Conservation (phyloP, 2,797 vertebrate genomes). For the Amblyopsis hoosieri region DNA sequence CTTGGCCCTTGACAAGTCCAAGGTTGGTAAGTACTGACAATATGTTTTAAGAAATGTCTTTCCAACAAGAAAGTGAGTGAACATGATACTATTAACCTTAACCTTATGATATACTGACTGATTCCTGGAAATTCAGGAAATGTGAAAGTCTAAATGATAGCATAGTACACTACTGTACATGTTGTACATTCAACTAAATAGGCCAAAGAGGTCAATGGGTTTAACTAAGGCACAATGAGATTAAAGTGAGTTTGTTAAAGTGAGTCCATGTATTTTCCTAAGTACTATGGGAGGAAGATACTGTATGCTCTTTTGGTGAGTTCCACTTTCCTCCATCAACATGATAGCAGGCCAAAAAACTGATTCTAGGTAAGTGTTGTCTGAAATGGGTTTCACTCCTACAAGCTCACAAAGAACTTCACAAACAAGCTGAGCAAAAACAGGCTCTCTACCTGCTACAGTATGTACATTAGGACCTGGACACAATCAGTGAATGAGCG, state of each 20-base stretch:
- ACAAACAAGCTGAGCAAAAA: slow-evolving; percentile 44
- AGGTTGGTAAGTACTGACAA: slow-evolving; percentile 7
- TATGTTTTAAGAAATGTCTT: neutral
- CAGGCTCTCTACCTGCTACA: slow-evolving; percentile 37
- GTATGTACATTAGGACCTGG: slow-evolving; percentile 40
- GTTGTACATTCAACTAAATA: too few relatives aligned
- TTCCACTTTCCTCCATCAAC: slow-evolving; percentile 46
- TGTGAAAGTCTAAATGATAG: slow-evolving; percentile 16
- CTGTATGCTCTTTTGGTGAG: slow-evolving; percentile 18
- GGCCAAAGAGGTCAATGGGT: neutral
- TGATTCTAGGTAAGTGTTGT: slow-evolving; percentile 4
- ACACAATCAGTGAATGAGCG: slow-evolving; percentile 37
- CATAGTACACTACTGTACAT: neutral
- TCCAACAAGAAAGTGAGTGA: too few relatives aligned
- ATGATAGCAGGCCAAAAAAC: slow-evolving; percentile 28
- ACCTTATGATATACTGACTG: slow-evolving; percentile 11
- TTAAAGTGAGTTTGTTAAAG: slow-evolving; percentile 16
- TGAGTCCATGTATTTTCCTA: slow-evolving; percentile 17
- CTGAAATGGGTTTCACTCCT: slow-evolving; percentile 31
- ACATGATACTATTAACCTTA: too few relatives aligned
- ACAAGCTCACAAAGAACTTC: slow-evolving; percentile 27
- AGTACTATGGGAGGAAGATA: slow-evolving; percentile 6
- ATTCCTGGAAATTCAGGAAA: slow-evolving; percentile 34
- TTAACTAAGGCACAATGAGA: slow-evolving; percentile 10
- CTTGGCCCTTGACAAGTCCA: slow-evolving; percentile 1